phyloP scores from a whole-genome alignment of 1,140 invertebrate genomes.

The Tetramorium simillimum region DNA sequence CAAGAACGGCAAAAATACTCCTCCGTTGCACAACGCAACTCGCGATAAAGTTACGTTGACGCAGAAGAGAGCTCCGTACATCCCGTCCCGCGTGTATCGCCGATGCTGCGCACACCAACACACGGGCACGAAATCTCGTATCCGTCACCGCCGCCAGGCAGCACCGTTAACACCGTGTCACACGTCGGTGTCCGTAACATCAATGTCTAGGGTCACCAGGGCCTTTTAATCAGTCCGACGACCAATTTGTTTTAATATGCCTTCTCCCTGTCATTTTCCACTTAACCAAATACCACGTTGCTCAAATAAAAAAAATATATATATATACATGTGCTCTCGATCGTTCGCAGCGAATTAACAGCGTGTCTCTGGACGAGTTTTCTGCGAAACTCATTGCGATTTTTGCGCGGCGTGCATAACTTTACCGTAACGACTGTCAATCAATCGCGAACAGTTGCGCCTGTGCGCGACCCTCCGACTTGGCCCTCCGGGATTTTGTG shows the following conservation, averaged over 20 bases:
- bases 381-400: neutral
- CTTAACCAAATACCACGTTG: neutral
- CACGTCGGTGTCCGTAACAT: constrained; percentile 32
- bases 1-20: constrained; percentile 39
- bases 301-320: neutral
- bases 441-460: neutral
- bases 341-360: neutral
- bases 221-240: constrained; percentile 19
- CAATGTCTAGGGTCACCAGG: neutral
- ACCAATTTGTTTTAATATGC: constrained; percentile 26
- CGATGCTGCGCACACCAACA: neutral
- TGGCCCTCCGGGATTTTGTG: neutral
- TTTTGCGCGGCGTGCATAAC: neutral
- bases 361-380: neutral
- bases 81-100: neutral
- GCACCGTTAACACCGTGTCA: constrained; percentile 37
- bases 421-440: neutral
- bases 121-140: constrained; percentile 34
- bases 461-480: neutral
- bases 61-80: constrained; percentile 6
- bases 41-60: constrained; percentile 50
- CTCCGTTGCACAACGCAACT: constrained; percentile 22
- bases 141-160: constrained; percentile 36
- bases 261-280: constrained; percentile 24
- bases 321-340: neutral